phyloP scores from a whole-genome alignment of 2,888 invertebrate species.

The Drosophila diplacantha region DNA sequence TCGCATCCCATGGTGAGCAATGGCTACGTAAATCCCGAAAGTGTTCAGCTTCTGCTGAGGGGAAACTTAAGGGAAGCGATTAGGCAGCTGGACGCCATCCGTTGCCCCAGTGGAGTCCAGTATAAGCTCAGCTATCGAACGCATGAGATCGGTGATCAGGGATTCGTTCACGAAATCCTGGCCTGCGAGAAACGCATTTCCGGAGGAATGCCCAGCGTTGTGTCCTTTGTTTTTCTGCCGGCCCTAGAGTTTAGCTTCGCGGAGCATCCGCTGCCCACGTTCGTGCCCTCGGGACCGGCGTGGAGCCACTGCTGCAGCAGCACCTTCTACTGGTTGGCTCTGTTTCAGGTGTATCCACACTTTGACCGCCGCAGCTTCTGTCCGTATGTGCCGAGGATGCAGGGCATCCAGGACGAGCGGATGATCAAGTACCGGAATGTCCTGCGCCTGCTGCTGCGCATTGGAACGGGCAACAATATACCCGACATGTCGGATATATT shows the following conservation, averaged over 20 bases:
- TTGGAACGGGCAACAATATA: slow-evolving; percentile 50
- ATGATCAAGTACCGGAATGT: slow-evolving; percentile 57
- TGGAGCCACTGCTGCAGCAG: slow-evolving; percentile 53
- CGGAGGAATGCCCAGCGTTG: slow-evolving; percentile 49
- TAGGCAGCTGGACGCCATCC: slow-evolving; percentile 24
- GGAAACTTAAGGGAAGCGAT: slow-evolving; percentile 53
- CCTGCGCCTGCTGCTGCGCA: slow-evolving; percentile 49
- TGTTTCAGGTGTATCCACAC: slow-evolving; percentile 54
- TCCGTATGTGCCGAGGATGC: slow-evolving; percentile 59
- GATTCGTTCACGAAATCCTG: slow-evolving; percentile 55
- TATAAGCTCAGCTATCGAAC: slow-evolving; percentile 52
- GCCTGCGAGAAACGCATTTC: slow-evolving; percentile 47
- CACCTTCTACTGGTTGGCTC: slow-evolving; percentile 48
- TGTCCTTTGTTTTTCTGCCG: slow-evolving; percentile 56
- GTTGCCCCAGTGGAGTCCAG: slow-evolving; percentile 42
- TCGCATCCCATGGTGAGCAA: slow-evolving; percentile 50
- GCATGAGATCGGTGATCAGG: slow-evolving; percentile 58
- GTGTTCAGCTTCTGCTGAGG: slow-evolving; percentile 46
- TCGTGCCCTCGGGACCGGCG: slow-evolving; percentile 44
- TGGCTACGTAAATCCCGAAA: slow-evolving; percentile 52
- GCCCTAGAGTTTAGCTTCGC: slow-evolving; percentile 48
- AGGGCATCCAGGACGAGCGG: slow-evolving; percentile 44
- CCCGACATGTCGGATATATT: slow-evolving; percentile 53
- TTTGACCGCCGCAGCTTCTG: slow-evolving; percentile 55
- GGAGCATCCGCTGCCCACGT: slow-evolving; percentile 47